Evolutionary conservation across 2,888 invertebrate genomes (phyloP).

Genomic region (Villa cingulata): DNA sequence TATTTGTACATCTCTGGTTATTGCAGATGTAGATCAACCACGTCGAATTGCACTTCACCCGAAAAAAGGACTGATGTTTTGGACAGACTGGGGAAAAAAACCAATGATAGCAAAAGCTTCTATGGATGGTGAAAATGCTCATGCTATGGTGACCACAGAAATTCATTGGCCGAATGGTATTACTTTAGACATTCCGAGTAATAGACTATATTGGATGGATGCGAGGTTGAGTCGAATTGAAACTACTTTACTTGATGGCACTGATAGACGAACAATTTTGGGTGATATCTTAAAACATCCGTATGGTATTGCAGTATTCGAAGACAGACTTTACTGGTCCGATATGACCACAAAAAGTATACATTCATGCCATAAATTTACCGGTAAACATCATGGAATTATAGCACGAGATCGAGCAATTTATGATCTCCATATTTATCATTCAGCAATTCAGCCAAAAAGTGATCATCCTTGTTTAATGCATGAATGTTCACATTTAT

Average conservation of each 20-base stretch:
- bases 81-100: constrained; percentile 74
- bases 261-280: constrained; percentile 46
- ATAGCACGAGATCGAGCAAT: constrained; percentile 39
- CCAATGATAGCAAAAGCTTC: constrained; percentile 62
- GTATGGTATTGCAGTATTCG: constrained; percentile 73
- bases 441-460: constrained; percentile 48
- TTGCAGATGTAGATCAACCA: constrained; percentile 48
- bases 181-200: constrained; percentile 63
- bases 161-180: constrained; percentile 75
- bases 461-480: constrained; percentile 46
- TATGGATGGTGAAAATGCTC: constrained; percentile 68
- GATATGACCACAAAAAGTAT: constrained; percentile 70
- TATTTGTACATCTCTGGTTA: constrained; percentile 50
- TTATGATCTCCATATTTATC: constrained; percentile 56
- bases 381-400: constrained; percentile 47
- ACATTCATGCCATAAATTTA: constrained; percentile 63
- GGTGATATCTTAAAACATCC: constrained; percentile 59
- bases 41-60: constrained; percentile 58
- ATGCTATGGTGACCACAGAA: constrained; percentile 47
- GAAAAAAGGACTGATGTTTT: constrained; percentile 65
- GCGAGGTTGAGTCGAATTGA: constrained; percentile 54
- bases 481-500: constrained; percentile 60
- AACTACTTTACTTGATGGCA: constrained; percentile 49
- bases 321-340: constrained; percentile 79
- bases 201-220: constrained; percentile 82